Percentiles rank a stretch among this genome's conserved stretches.
These are phyloP conservation scores for Leucoma salicis DNA, from an alignment of 2,888 invertebrate genomes.

Conservation along the genomic window DNA sequence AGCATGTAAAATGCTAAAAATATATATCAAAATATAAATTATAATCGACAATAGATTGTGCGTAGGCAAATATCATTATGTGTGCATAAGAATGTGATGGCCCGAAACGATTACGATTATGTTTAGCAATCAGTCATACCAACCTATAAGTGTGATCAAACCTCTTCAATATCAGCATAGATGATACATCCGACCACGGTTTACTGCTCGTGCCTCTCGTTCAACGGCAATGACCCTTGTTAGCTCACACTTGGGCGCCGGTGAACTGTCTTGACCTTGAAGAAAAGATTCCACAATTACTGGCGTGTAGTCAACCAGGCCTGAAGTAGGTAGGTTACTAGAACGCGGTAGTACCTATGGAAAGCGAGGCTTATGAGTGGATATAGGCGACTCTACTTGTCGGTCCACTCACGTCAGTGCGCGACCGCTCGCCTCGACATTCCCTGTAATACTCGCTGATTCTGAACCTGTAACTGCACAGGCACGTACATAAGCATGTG, in stretches of 20 bases:
- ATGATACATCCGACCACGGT: too few species aligned
- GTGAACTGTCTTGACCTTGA: constrained; percentile 60
- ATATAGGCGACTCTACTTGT: constrained; percentile 12
- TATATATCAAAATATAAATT: too few species aligned
- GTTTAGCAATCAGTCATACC: constrained; percentile 9
- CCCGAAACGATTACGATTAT: not conserved
- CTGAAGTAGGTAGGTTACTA: constrained; percentile 49
- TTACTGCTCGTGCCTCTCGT: constrained; percentile 24
- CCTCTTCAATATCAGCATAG: constrained; percentile 7
- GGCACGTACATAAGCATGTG: constrained; percentile 10
- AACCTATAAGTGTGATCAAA: constrained; percentile 2
- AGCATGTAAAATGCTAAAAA: too few species aligned
- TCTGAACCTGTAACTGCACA: constrained; percentile 34
- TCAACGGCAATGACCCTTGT: constrained; percentile 53
- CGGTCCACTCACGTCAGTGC: constrained; percentile 28
- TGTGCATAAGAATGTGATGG: too few species aligned
- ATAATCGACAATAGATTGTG: too few species aligned
- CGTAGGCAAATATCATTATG: too few species aligned
- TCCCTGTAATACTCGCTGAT: constrained; percentile 47
- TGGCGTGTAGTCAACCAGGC: constrained; percentile 15
- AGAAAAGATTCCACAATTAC: constrained; percentile 38
- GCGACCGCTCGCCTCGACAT: constrained; percentile 54
- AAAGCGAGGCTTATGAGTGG: constrained; percentile 13
- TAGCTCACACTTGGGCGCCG: constrained; percentile 43
- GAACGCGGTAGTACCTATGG: constrained; percentile 37